phyloP scores from a whole-genome alignment of 1,140 invertebrate genomes.

The Bombus difficillimus region DNA sequence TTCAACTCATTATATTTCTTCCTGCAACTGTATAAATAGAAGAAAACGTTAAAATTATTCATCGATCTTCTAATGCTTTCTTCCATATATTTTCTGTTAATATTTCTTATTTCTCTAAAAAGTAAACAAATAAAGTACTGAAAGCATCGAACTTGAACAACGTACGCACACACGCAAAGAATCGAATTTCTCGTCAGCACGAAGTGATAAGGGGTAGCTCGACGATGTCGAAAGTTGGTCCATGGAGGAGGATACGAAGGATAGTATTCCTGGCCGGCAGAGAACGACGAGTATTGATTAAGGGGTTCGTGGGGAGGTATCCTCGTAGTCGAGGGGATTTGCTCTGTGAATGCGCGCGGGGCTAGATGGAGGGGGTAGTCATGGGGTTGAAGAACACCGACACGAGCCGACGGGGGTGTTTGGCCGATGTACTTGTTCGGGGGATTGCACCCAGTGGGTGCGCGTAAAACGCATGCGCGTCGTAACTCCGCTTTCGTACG shows the following conservation, averaged over 20 bases:
- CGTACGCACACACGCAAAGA: neutral
- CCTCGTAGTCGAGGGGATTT: conserved; percentile 54
- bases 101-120: neutral
- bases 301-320: conserved; percentile 62
- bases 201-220: neutral
- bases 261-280: conserved; percentile 54
- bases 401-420: conserved; percentile 34
- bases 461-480: conserved; percentile 41
- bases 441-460: conserved; percentile 32
- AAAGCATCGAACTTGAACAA: neutral
- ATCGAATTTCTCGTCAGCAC: neutral
- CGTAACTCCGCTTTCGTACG: neutral
- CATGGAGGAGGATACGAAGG: conserved; percentile 56
- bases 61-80: neutral
- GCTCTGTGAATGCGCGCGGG: conserved; percentile 51
- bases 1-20: neutral
- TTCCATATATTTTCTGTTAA: neutral
- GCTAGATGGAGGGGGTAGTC: conserved; percentile 43
- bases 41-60: neutral
- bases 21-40: neutral
- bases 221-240: conserved; percentile 49
- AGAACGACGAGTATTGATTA: conserved; percentile 72
- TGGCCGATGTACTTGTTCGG: neutral
- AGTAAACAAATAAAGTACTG: too few species aligned
- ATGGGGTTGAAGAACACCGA: conserved; percentile 33